Percentiles rank a stretch among this genome's conserved stretches.
Evolutionary conservation across 2,888 invertebrate species (phyloP).

Genomic region (Zelleria hepariella): DNA sequence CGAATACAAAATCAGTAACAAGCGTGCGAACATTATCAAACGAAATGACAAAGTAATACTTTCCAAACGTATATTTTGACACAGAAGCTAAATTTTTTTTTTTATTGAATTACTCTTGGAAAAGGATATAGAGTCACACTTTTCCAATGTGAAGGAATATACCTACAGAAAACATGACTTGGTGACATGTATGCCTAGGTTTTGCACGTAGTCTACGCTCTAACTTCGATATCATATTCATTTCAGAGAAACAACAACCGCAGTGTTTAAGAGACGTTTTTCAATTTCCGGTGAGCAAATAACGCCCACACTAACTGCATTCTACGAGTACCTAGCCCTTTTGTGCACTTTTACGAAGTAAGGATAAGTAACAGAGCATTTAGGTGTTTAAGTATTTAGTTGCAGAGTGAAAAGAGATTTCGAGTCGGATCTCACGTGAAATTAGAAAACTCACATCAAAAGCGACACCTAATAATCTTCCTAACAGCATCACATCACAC

Average conservation of each 20-base stretch:
- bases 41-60: too few species aligned
- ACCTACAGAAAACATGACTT: too few species aligned
- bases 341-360: not conserved
- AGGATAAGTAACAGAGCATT: too few species aligned
- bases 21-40: too few species aligned
- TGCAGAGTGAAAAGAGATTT: not conserved
- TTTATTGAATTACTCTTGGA: too few species aligned
- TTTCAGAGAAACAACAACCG: not conserved
- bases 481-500: not conserved
- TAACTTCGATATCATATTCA: not conserved
- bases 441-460: not conserved
- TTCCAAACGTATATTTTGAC: too few species aligned
- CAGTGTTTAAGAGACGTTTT: not conserved
- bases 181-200: too few species aligned
- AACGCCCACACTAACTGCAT: not conserved
- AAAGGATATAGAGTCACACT: too few species aligned
- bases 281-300: not conserved
- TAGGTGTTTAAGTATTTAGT: too few species aligned
- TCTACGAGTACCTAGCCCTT: not conserved
- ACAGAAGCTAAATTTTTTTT: too few species aligned
- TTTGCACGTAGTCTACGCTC: not conserved
- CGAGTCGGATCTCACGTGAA: not conserved
- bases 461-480: not conserved
- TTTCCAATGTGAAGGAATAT: too few species aligned
- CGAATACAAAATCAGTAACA: too few species aligned